Conservation (phyloP, 1,140 invertebrate genomes). For the Ceratina calcarata region DNA sequence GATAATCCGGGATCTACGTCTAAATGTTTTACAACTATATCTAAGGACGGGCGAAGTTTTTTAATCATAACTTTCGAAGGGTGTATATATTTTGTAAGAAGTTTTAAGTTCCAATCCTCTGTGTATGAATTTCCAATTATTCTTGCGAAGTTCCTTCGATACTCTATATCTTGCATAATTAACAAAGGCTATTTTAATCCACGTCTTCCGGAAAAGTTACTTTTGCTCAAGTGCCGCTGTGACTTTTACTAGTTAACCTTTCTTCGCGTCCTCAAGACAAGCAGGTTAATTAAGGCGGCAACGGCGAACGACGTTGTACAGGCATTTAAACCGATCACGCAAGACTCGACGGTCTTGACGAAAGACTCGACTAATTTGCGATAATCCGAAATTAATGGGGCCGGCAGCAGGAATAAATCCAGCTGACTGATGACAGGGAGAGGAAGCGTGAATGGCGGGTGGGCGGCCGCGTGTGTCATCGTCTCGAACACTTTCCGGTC, state of each 20-base stretch:
- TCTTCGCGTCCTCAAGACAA: neutral
- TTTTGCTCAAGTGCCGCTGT: neutral
- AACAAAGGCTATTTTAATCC: neutral
- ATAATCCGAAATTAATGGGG: conserved; percentile 72
- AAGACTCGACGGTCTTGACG: neutral
- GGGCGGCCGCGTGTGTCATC: conserved; percentile 43
- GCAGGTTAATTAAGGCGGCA: conserved; percentile 15
- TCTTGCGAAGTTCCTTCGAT: neutral
- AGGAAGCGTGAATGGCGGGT: conserved; percentile 35
- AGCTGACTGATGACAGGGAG: conserved; percentile 66
- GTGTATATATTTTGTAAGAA: neutral
- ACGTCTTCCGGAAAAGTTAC: neutral
- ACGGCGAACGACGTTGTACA: neutral
- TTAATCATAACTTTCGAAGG: neutral
- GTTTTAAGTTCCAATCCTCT: neutral
- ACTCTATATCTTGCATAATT: neutral
- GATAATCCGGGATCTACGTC: no score
- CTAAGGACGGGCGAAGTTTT: no score
- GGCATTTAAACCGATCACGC: neutral
- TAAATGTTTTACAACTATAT: neutral
- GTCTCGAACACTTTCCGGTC: conserved; percentile 15
- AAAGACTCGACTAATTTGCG: conserved; percentile 43
- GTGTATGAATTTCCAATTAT: no score
- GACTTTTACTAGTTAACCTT: conserved; percentile 16
- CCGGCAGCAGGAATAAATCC: conserved; percentile 56